Evolutionary conservation across 1,140 invertebrate genomes (phyloP), one percentile per base, ranked within the genome.

Genomic region (Arctopsyche grandis): DNA sequence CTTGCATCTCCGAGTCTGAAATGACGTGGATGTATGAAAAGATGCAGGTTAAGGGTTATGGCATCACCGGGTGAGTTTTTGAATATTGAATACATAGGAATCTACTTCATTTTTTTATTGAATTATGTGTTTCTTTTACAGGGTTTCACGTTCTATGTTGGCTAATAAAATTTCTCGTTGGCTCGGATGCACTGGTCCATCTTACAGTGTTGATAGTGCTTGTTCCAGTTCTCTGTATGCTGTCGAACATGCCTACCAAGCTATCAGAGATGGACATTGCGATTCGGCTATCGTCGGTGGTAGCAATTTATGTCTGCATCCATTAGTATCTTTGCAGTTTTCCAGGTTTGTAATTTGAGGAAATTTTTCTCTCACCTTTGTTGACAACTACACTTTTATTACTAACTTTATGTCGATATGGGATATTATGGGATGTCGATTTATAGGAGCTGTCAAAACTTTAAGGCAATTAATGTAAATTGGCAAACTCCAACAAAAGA

Each of bases 151-250:
- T 77, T 94, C 95, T 9, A 98, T 98, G 96, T 91, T 98, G 85
- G 94, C 95, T 0, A 97, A 97, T 87, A 90, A 96, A 75, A 91
- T 98, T 60, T 97, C 95, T 0, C 93, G 93, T 81, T 93, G 90
- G 89, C 83, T 94, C 0, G 91, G 92, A 52, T 85, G 91, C 0
- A 91, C 89, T 79, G 93, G 93, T 70, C 96, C 96, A 0, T 96
- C 95, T 73, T 95, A 93, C 85, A 91, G 93, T 0, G 90, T 96
- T 5, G 97, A 98, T 85, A 95, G 96, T 5, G 96, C 96, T 9
- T 98, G 97, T 85, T 97, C 95, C n/a, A 97, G 96, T 12, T 96
- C 95, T 81, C 86, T 97, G 10, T 91, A 94, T 83, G 96, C 96
- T 0, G 83, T 98, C 43, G 93, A 96, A 84, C 91, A 96, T 78